These are phyloP conservation scores for Uloborus plumipes DNA, from an alignment of 2,888 invertebrate species.

Conservation along the genomic window DNA sequence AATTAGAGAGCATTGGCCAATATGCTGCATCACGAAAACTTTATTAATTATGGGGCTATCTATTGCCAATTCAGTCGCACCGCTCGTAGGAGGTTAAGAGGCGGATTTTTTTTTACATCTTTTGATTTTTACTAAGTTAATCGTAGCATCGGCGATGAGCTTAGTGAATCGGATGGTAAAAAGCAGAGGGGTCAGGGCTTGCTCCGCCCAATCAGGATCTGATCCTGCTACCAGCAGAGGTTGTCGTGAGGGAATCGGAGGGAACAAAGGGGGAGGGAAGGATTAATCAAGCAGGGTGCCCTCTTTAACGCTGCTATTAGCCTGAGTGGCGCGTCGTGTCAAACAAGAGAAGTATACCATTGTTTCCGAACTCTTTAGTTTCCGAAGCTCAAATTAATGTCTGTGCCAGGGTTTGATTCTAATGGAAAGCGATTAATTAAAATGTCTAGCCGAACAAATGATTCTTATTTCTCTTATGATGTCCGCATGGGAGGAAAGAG, in stretches of 20 bases:
- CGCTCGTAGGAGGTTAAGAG: constrained; percentile 35
- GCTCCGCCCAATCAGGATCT: constrained; percentile 61
- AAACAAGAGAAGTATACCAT: constrained; percentile 8
- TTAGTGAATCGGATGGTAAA: constrained; percentile 43
- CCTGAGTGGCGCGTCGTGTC: constrained; percentile 6
- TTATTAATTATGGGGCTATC: constrained; percentile 52
- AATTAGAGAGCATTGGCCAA: constrained; percentile 35
- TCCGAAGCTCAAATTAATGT: constrained; percentile 10
- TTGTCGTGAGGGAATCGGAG: constrained; percentile 42
- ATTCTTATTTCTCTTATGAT: no score
- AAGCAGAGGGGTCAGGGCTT: constrained; percentile 19
- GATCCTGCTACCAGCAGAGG: constrained; percentile 29
- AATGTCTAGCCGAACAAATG: no score
- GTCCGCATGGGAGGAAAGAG: no score
- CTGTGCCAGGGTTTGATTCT: no score
- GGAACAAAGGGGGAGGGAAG: constrained; percentile 18
- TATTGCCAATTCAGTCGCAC: constrained; percentile 36
- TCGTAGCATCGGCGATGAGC: constrained; percentile 43
- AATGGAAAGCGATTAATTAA: no score
- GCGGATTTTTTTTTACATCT: constrained; percentile 16
- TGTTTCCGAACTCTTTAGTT: constrained; percentile 3
- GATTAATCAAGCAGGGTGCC: constrained; percentile 49
- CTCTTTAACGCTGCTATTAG: constrained; percentile 38
- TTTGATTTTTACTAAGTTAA: constrained; percentile 6
- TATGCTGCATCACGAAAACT: constrained; percentile 51